phyloP scores from a whole-genome alignment of 2,888 invertebrate species.

The Epicampocera succincta region DNA sequence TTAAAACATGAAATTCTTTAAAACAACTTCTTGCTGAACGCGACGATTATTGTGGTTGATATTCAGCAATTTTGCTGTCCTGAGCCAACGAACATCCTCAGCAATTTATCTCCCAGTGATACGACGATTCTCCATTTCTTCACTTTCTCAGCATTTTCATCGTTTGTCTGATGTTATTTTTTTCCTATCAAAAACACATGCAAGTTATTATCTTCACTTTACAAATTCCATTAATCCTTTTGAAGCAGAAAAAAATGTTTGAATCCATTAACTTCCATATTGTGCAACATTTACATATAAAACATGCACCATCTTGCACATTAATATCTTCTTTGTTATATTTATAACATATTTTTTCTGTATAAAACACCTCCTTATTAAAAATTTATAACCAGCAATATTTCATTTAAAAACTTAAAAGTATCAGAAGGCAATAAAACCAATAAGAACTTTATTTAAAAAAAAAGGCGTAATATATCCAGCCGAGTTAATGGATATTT shows the following conservation, averaged over 20 bases:
- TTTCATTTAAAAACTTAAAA: conserved; percentile 44
- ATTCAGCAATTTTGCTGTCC: too few relatives aligned
- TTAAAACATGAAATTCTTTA: too few relatives aligned
- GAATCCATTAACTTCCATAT: conserved; percentile 48
- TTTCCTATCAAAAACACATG: too few relatives aligned
- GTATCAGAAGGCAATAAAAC: conserved; percentile 10
- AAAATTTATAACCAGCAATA: conserved; percentile 50
- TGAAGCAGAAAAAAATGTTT: neutral
- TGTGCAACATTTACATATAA: conserved; percentile 28
- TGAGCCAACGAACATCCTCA: too few relatives aligned
- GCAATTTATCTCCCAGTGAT: too few relatives aligned
- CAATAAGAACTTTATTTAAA: conserved; percentile 19
- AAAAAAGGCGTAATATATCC: conserved; percentile 75
- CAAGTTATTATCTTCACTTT: too few relatives aligned
- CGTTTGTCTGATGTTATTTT: too few relatives aligned
- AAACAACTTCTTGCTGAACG: too few relatives aligned
- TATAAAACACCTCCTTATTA: conserved; percentile 55
- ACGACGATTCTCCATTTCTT: too few relatives aligned
- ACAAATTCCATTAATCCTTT: too few relatives aligned
- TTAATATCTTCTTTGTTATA: conserved; percentile 47
- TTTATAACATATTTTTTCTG: neutral
- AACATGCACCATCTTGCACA: conserved; percentile 45
- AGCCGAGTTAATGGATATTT: conserved; percentile 79
- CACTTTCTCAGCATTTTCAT: too few relatives aligned
- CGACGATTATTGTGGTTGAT: too few relatives aligned